Conservation (phyloP, 2,888 invertebrate genomes). For the Campoplex capitator region DNA sequence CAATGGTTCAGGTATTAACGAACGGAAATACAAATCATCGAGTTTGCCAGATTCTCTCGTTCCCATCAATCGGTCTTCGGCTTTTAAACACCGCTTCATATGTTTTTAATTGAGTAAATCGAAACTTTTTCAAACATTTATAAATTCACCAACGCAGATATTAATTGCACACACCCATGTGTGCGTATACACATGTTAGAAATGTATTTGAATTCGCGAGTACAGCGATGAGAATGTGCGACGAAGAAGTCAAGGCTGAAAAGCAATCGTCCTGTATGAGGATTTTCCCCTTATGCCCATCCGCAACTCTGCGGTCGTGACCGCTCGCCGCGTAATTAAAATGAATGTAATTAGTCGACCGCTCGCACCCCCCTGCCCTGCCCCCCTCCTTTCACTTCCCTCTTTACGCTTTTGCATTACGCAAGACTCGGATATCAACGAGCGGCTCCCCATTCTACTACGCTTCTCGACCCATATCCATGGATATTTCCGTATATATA, state of each 20-base stretch:
- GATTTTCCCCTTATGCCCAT: conserved; percentile 55
- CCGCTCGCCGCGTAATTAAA: conserved; percentile 62
- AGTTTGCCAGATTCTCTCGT: background rate
- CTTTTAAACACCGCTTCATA: background rate
- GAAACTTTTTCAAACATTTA: background rate
- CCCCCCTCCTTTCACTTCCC: background rate
- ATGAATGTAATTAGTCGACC: conserved; percentile 65
- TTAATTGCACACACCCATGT: background rate
- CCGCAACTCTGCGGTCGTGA: conserved; percentile 53
- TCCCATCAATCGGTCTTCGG: background rate
- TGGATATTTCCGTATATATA: conserved; percentile 19
- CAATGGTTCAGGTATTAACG: conserved; percentile 25
- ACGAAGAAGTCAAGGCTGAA: conserved; percentile 30
- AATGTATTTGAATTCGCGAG: background rate
- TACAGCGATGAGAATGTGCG: background rate
- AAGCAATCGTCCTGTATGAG: conserved; percentile 45
- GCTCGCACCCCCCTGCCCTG: conserved; percentile 4
- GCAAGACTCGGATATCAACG: background rate
- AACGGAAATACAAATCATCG: conserved; percentile 27
- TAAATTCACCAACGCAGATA: background rate
- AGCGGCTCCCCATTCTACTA: conserved; percentile 20
- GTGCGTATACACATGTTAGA: no score
- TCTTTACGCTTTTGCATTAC: conserved; percentile 42
- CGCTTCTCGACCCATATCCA: background rate
- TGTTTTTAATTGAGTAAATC: background rate